Evolutionary conservation across 1,140 invertebrate genomes (phyloP), one percentile per base, ranked within the genome.

Genomic region (Drosophila saltans): DNA sequence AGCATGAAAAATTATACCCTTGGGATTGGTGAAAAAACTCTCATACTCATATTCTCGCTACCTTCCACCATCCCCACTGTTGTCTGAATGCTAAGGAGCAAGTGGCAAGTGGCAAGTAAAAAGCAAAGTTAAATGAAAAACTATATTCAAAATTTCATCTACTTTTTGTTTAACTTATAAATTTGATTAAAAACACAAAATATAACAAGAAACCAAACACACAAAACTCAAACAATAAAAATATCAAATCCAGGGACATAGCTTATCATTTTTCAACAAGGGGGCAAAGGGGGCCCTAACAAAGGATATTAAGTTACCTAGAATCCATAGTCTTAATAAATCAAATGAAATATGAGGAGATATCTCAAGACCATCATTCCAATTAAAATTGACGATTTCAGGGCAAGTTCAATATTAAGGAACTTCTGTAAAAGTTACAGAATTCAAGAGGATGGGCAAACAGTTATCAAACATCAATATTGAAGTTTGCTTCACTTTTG

Each of bases 91-190:
- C 1, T 26, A 21, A 24, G 21, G 45, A 3, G 16, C n/a, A 48
- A 48, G 9, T 41, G 45, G 45, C 39, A 40, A 40, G 39, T 7
- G 16, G 24, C 21, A 16, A 7, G 8, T 16, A 45, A 45, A 45
- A 7, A 16, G 45, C 21, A 52, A 52, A 52, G 21, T 52, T 52
- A 26, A 52, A 52, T 26, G 21, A 52, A 52, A 52, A 52, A 52
- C 45, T 52, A 52, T 52, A 9, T 24, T 24, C 6, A 52, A 52
- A 52, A 24, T 52, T 52, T 24, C 45, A 52, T 52, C 21, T 26
- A 52, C 45, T 6, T 52, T 71, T 78, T 86, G 81, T 82, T 86
- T 81, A 70, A 61, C 66, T 75, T 78, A 85, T 73, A 83, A 83
- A 83, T 70, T 78, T 72, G 75, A 67, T 75, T 72, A 78, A 86